phyloP scores from a whole-genome alignment of 2,888 invertebrate species.

The Rapana venosa region DNA sequence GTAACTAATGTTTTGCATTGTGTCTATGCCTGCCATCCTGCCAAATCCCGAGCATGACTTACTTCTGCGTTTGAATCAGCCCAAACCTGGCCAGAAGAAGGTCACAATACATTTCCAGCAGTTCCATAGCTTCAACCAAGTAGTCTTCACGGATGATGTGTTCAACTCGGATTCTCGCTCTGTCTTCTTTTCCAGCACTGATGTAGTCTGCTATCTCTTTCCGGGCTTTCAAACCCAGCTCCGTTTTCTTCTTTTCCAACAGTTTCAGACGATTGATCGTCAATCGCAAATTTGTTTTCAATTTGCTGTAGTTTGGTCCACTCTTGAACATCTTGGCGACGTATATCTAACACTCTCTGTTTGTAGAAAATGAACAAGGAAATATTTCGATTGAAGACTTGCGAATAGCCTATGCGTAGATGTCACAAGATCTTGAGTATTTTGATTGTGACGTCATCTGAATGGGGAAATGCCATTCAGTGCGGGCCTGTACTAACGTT shows the following conservation, averaged over 20 bases:
- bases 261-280: conserved; percentile 95
- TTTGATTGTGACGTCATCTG: conserved; percentile 37
- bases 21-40: too few species aligned
- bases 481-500: neutral
- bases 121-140: conserved; percentile 98
- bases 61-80: conserved; percentile 84
- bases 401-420: conserved; percentile 43
- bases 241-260: conserved; percentile 95
- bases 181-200: conserved; percentile 80
- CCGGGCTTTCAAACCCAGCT: conserved; percentile 95
- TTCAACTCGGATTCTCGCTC: conserved; percentile 97
- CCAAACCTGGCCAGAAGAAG: conserved; percentile 96
- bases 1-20: too few species aligned
- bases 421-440: conserved; percentile 51
- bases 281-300: conserved; percentile 96
- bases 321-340: conserved; percentile 82
- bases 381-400: neutral
- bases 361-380: neutral
- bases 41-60: conserved; percentile 52
- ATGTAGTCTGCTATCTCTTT: conserved; percentile 97
- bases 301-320: conserved; percentile 92
- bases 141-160: conserved; percentile 99
- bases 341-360: neutral
- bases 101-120: conserved; percentile 99
- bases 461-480: neutral